A percentile compares a stretch with the other conserved stretches of the same genome.
Evolutionary conservation across 2,113 vertebrate genomes (phyloP).

Genomic region (Calidris pygmaea): DNA sequence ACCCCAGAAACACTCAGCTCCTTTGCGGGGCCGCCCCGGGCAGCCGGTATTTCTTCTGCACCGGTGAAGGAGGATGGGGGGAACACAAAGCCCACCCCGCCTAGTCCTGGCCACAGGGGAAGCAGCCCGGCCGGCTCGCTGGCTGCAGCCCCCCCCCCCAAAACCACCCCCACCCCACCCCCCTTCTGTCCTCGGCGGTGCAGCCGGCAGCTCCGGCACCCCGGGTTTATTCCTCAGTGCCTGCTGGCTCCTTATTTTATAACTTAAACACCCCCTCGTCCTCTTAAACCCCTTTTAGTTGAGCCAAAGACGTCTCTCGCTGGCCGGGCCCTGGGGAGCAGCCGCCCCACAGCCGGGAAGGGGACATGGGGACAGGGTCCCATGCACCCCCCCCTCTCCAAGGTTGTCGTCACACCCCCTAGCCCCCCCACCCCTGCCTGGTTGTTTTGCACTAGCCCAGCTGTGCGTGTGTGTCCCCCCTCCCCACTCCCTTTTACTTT

Average conservation of each 20-base stretch:
- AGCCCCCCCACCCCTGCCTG: not conserved
- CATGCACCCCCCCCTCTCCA: not conserved
- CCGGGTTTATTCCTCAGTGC: constrained; percentile 66
- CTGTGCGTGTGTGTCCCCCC: constrained; percentile 44
- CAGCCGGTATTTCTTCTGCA: not conserved
- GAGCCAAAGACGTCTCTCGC: constrained; percentile 53
- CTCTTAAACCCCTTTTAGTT: constrained; percentile 25
- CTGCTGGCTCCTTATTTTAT: constrained; percentile 70
- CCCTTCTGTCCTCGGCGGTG: not conserved
- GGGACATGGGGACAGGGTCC: constrained; percentile 6
- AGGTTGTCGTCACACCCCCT: not conserved
- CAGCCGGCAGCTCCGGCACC: constrained; percentile 13
- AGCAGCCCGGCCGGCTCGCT: too few species aligned
- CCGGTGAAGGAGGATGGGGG: not conserved
- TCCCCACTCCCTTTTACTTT: constrained; percentile 28
- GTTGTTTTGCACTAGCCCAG: constrained; percentile 69
- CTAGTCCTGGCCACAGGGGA: too few species aligned
- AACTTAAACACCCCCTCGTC: constrained; percentile 60
- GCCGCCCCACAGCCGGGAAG: not conserved
- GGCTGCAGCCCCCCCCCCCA: constrained; percentile 3
- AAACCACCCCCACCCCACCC: not conserved
- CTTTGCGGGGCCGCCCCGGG: not conserved
- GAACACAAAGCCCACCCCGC: not conserved
- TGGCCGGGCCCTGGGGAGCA: constrained; percentile 7
- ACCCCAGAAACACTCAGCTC: not conserved